Evolutionary conservation across 2,888 invertebrate species (phyloP).

Genomic region (Mythimna lalbum): DNA sequence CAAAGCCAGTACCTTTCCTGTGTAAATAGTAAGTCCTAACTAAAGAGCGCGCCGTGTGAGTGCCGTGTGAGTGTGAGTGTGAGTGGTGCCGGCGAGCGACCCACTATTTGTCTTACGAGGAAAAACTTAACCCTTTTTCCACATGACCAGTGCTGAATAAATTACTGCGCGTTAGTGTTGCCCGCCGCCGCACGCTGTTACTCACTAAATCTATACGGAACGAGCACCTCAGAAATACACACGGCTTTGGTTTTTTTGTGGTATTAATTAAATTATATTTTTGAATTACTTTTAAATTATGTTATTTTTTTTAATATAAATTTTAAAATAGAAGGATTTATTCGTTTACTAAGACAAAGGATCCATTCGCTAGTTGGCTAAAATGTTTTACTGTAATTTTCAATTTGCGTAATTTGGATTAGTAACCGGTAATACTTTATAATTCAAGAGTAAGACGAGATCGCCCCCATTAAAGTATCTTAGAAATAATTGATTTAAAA

Average conservation of each 20-base stretch:
- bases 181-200: neutral
- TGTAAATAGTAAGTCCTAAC: slow-evolving; percentile 15
- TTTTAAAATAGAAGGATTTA: neutral
- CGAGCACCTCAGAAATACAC: neutral
- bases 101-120: slow-evolving; percentile 12
- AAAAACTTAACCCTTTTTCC: slow-evolving; percentile 32
- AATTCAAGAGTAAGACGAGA: no score
- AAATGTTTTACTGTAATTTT: neutral
- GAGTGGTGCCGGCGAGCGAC: neutral
- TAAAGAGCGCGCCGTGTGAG: neutral
- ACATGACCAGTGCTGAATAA: slow-evolving; percentile 28
- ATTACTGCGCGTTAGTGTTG: slow-evolving; percentile 33
- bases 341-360: neutral
- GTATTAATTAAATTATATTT: neutral
- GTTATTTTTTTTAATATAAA: no score
- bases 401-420: neutral
- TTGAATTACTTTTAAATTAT: no score
- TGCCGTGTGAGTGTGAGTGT: no score
- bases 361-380: neutral
- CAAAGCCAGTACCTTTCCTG: slow-evolving; percentile 2
- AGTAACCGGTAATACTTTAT: neutral
- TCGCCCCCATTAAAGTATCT: neutral
- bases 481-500: no score
- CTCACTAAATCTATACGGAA: slow-evolving; percentile 10
- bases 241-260: neutral